Evolutionary conservation across 1,140 invertebrate species (phyloP).

Genomic region (Hypsibius dujardini): DNA sequence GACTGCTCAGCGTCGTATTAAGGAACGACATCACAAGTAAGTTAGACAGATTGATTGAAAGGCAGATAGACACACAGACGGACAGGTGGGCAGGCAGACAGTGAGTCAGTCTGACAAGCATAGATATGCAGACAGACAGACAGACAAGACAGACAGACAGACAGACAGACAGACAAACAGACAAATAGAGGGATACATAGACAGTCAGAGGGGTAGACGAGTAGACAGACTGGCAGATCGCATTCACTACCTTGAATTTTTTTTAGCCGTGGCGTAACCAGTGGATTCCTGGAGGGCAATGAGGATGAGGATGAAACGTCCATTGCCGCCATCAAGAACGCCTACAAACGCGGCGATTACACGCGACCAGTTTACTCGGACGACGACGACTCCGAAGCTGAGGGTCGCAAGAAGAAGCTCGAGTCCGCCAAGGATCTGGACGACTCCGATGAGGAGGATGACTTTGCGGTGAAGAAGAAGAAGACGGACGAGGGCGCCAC

Average conservation of each 20-base stretch:
- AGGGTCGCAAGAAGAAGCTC: conserved; percentile 48
- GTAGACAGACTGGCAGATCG: no score
- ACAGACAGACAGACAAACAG: no score
- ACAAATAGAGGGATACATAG: not conserved
- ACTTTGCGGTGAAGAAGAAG: conserved; percentile 29
- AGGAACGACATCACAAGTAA: conserved; percentile 35
- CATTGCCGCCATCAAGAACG: conserved; percentile 82
- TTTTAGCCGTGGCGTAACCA: conserved; percentile 8
- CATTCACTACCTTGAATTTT: not conserved
- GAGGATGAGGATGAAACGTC: conserved; percentile 74
- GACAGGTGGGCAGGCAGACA: no score
- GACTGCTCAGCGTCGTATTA: conserved; percentile 44
- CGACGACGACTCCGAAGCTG: conserved; percentile 70
- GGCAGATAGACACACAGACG: no score
- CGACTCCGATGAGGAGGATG: conserved; percentile 49
- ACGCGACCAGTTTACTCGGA: conserved; percentile 60
- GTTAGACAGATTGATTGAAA: not conserved
- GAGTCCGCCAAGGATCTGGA: conserved; percentile 55
- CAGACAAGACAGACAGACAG: no score
- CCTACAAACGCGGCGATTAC: conserved; percentile 54
- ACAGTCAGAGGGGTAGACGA: conserved; percentile 20
- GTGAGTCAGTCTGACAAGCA: no score
- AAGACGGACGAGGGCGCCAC: conserved; percentile 6
- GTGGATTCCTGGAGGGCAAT: conserved; percentile 42
- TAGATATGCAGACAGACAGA: no score